Base-by-base conservation (phyloP, 2,888 invertebrate genomes). In the Sepioteuthis lessoniana region DNA sequence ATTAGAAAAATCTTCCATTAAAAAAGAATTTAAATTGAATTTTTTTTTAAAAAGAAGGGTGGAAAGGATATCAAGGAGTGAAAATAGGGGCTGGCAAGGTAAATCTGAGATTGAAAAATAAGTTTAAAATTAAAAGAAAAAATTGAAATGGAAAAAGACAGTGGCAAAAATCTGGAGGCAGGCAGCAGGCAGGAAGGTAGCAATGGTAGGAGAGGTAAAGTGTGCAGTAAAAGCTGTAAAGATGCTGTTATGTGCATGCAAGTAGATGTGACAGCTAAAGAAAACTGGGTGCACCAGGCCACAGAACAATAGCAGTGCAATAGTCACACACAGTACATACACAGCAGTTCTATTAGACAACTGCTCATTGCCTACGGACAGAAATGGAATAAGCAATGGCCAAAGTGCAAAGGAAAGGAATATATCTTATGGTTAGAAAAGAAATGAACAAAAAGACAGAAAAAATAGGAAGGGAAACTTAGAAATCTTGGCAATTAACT, bases 1-100 rank as follows among this genome's bases (percentile, higher is more conserved):
- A 76, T 76, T 76, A 76, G 76, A 76, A 76, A 76, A 76, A 76
- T 76, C 76, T 76, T 76, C 76, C 76, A 76, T 76, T 76, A 76
- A 76, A 76, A 76, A 76, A 76, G 76, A 76, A 76, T 76, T 76
- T 76, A 76, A 76, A 76, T 76, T 76, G 76, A 76, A 76, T 76
- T 76, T 76, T 76, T 76, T 76, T 76, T 55, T 21, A 42, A 42
- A 76, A 76, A 76, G 76, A 76, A 76, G n/a, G 35, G 76, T 76
- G 76, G 76, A 76, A 76, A 76, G 76, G 76, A 76, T 76, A 76
- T 76, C n/a, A 76, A 76, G 76, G 76, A 76, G 76, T 35, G 76
- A 76, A 35, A 76, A 76, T 76, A 76, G 76, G 76, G 76, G 76
- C n/a, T 76, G 76, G 76, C 76, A 76, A 76, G n/a, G 76, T 76